Evolutionary conservation across 2,888 invertebrate species (phyloP), one percentile per base, ranked within the genome.

Genomic region (Acheta domesticus): DNA sequence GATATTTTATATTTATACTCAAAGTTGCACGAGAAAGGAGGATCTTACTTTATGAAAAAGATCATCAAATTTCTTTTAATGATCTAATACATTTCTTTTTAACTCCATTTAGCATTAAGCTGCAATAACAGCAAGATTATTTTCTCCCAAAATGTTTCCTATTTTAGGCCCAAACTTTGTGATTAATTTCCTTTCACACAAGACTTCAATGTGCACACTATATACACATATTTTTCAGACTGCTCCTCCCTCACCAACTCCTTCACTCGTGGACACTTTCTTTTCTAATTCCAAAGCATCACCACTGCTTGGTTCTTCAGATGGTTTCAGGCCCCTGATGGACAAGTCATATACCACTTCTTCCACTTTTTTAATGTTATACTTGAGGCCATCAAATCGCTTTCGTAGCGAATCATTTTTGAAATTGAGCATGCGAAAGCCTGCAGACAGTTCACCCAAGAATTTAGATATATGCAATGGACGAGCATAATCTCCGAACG

Each of bases 281-380:
- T 5, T 0, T 36, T 36, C 36, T 36, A 36, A 36, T 36, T 36
- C 36, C 8, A 8, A 36, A 36, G 36, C 8, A 36, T 36, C 36
- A 36, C 36, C 36, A 36, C 36, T 5, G 36, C 8, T 36, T 36
- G 36, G 1, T 73, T 75, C 75, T 21, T 12, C 36, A 23, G 75
- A 20, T 84, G 90, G 89, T 84, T 90, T 89, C 12, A 96, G 87
- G 0, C 95, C 95, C 48, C 96, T 88, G 83, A 96, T 94, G 82
- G 94, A 93, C 74, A 96, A 89, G 85, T 96, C 96, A 84, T 96
- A 96, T 0, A 95, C 95, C 0, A 96, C 94, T 86, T 96, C 96
- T 85, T 97, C 97, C 20, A 97, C 95, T 86, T 97, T 97, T 87
- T 97, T 97, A 36, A 97, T 93, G 85, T 97, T 96, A 85, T 97